Base-by-base conservation (phyloP, 2,888 invertebrate genomes). In the Pterostichus niger region DNA sequence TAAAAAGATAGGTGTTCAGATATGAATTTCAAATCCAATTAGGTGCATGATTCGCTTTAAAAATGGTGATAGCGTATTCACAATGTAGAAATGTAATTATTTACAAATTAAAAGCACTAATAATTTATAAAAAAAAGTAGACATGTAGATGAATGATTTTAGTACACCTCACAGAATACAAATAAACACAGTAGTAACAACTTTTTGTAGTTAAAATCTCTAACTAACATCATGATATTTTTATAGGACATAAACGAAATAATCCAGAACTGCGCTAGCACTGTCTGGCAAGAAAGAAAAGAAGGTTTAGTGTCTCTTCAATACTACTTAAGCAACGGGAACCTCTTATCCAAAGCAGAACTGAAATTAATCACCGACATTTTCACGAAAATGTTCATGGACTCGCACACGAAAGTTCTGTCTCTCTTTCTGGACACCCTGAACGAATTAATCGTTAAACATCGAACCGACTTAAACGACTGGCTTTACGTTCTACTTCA, bases 331-430 rank as follows among this genome's bases (percentile, higher is more conserved):
- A 93, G 93, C 87, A 93, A 93, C 86, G 95, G 95, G 0, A 93
- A 94, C 0, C 91, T 92, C 0, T 90, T 96, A 0, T 92, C 92
- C 0, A 92, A 93, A 4, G 92, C 93, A 0, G 96, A 97, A 88
- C 91, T 97, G 83, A 93, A 95, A 84, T 94, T 95, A 85, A 93
- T 98, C n/a, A 96, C 97, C 0, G 98, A 99, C 86, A 95, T 97
- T 84, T 96, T 98, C 88, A 96, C 97, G 84, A 96, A 97, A 91
- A 97, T 99, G 97, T 98, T 99, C 89, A 97, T 98, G 93, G 99
- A 99, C 90, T 96, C 98, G 2, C 97, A 99, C 91, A 94, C 98
- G 86, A 96, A 97, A 91, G 98, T 98, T 85, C 96, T 99, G 91
- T 96, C 96, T 71, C 91, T 98, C 84, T 97, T 98, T 90, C 91